These are phyloP conservation scores for Plusia festucae DNA, from an alignment of 2,888 invertebrate genomes.

Conservation along the genomic window DNA sequence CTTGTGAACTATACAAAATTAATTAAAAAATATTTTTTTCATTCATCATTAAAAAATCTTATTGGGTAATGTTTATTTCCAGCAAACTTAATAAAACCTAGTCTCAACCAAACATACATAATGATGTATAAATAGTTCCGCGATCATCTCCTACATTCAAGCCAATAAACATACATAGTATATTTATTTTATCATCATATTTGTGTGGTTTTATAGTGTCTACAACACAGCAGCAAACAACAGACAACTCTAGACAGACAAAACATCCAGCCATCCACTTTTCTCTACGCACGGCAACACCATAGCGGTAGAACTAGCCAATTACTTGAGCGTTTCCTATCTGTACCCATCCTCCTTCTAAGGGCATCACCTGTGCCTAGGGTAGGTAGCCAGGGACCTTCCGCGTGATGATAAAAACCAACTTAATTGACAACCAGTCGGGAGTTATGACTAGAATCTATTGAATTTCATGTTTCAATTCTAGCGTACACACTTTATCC, in stretches of 20 bases:
- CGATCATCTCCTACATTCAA: too few relatives aligned
- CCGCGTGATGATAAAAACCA: slow-evolving; percentile 28
- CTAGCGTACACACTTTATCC: slow-evolving; percentile 3
- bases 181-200: too few relatives aligned
- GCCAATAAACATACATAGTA: too few relatives aligned
- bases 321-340: slow-evolving; percentile 29
- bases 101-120: too few relatives aligned
- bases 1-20: too few relatives aligned
- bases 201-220: too few relatives aligned
- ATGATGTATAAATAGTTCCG: too few relatives aligned
- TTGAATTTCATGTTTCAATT: slow-evolving; percentile 46
- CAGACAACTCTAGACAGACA: background rate
- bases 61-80: too few relatives aligned
- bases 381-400: slow-evolving; percentile 15
- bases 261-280: background rate
- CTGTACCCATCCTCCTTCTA: slow-evolving; percentile 15
- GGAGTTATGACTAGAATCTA: slow-evolving; percentile 30
- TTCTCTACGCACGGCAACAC: background rate
- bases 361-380: slow-evolving; percentile 17
- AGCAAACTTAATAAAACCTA: too few relatives aligned
- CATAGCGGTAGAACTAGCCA: slow-evolving; percentile 20
- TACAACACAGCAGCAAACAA: background rate
- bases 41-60: too few relatives aligned
- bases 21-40: too few relatives aligned
- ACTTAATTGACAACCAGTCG: slow-evolving; percentile 41